Evolutionary conservation across 2,888 invertebrate genomes (phyloP).

Genomic region (Galeopsomyia nigrocyanea): DNA sequence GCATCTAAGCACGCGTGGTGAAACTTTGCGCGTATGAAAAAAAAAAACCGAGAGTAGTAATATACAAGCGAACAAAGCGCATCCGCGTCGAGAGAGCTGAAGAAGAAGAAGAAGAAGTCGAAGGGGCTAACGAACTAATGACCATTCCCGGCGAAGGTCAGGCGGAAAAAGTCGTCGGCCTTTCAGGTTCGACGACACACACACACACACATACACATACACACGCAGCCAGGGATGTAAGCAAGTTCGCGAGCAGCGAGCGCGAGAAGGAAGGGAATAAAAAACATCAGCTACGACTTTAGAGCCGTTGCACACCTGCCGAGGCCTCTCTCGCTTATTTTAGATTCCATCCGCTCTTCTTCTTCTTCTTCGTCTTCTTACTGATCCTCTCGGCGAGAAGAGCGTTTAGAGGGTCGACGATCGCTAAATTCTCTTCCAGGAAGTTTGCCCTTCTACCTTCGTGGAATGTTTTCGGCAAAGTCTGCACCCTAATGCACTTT

Average conservation of each 20-base stretch:
- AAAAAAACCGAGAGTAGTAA: too few relatives aligned
- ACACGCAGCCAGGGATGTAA: constrained; percentile 37
- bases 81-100: background rate
- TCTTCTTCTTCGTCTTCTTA: background rate
- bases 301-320: constrained; percentile 42
- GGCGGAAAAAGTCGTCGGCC: too few relatives aligned
- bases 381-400: constrained; percentile 12
- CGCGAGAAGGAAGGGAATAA: constrained; percentile 17
- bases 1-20: too few relatives aligned
- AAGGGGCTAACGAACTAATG: constrained; percentile 36
- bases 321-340: background rate
- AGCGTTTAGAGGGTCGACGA: constrained; percentile 1
- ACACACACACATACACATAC: background rate
- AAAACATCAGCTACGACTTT: constrained; percentile 7
- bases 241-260: constrained; percentile 27
- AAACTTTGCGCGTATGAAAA: too few relatives aligned
- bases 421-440: too few relatives aligned
- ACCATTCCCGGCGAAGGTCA: constrained; percentile 16
- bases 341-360: background rate
- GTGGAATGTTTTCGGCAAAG: too few relatives aligned
- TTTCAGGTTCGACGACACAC: constrained; percentile 9
- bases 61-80: background rate
- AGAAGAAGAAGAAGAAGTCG: too few relatives aligned
- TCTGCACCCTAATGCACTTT: too few relatives aligned
- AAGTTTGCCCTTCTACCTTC: too few relatives aligned